Evolutionary conservation across 2,888 invertebrate species (phyloP).

Genomic region (Sthenelais limicola): DNA sequence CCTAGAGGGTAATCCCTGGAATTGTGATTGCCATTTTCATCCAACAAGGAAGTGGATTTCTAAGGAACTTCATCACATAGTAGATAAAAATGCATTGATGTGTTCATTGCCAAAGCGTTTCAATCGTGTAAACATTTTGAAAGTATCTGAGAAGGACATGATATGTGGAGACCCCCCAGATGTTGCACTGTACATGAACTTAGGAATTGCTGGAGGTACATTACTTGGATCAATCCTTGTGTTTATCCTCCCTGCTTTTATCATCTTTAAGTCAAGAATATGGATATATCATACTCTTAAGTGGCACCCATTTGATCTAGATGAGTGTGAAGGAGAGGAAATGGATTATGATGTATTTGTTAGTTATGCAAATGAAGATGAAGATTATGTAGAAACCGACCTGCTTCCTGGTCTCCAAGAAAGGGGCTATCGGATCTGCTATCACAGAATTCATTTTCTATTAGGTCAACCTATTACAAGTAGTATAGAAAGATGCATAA

Average conservation of each 20-base stretch:
- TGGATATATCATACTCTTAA: conserved; percentile 37
- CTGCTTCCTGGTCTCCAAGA: conserved; percentile 48
- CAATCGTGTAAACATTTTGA: neutral
- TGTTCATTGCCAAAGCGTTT: neutral
- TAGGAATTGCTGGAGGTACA: no score
- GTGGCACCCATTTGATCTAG: conserved; percentile 47
- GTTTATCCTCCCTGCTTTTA: no score
- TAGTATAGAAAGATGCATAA: conserved; percentile 54
- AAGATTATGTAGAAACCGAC: conserved; percentile 20
- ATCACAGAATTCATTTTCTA: conserved; percentile 55
- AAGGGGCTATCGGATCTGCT: conserved; percentile 50
- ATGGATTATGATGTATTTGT: conserved; percentile 56
- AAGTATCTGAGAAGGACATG: no score
- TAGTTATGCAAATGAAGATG: conserved; percentile 49
- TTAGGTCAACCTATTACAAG: conserved; percentile 52
- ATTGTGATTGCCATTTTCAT: neutral
- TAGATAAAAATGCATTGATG: neutral
- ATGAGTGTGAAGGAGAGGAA: conserved; percentile 45
- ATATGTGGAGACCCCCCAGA: no score
- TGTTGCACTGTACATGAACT: neutral
- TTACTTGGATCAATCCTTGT: no score
- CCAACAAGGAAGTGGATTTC: neutral
- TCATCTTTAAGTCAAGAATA: no score
- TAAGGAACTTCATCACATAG: no score
- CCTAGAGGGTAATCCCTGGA: conserved; percentile 12